Evolutionary conservation across 2,888 invertebrate species (phyloP).

Genomic region (Scaptomyza reducta): DNA sequence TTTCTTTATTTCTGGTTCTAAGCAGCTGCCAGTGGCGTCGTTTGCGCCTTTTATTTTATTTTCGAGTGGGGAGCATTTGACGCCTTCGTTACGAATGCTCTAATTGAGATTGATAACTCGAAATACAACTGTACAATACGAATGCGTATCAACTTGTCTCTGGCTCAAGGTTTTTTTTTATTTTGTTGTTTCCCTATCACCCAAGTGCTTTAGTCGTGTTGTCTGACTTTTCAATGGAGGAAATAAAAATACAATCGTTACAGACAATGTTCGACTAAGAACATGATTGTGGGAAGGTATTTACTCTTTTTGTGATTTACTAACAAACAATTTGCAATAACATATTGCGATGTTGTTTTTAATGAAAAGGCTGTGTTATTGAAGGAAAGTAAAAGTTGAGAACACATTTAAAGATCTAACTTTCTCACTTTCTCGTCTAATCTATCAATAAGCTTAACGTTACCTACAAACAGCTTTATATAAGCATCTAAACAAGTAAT

Average conservation of each 20-base stretch:
- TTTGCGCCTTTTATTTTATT: background rate
- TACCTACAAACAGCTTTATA: too few relatives aligned
- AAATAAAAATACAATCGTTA: slow-evolving; percentile 25
- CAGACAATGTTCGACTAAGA: background rate
- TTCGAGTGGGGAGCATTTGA: slow-evolving; percentile 26
- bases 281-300: too few relatives aligned
- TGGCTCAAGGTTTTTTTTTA: slow-evolving; percentile 45
- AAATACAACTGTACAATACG: slow-evolving; percentile 2
- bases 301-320: background rate
- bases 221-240: slow-evolving; percentile 40
- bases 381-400: background rate
- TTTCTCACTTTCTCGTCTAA: too few relatives aligned
- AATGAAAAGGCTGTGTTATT: background rate
- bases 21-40: slow-evolving; percentile 41
- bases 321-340: slow-evolving; percentile 2
- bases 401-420: background rate
- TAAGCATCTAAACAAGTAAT: background rate
- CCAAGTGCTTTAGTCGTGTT: slow-evolving; percentile 13
- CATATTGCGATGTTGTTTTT: too few relatives aligned
- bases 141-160: slow-evolving; percentile 20
- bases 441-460: too few relatives aligned
- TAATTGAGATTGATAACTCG: slow-evolving; percentile 63
- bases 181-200: slow-evolving; percentile 44
- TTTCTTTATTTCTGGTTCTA: slow-evolving; percentile 56
- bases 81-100: slow-evolving; percentile 47